A percentile compares a stretch with the other conserved stretches of the same genome.
Evolutionary conservation across 2,113 vertebrate species (phyloP).

Genomic region (Cygnus buccinator): DNA sequence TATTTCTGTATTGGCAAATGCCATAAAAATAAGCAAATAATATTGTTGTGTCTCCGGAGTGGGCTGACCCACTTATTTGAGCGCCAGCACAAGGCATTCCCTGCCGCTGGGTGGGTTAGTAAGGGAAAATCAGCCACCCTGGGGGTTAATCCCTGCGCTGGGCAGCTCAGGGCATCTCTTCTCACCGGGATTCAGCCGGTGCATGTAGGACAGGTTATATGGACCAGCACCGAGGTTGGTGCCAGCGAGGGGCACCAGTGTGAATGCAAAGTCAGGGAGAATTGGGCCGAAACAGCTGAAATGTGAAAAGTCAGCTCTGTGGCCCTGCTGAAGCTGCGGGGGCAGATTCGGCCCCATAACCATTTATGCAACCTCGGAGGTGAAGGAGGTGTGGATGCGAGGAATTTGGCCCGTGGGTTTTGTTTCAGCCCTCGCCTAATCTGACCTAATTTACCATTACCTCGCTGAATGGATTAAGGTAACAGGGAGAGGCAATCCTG

Average conservation of each 20-base stretch:
- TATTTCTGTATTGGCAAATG: rapidly evolving
- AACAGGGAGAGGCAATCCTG: neutral
- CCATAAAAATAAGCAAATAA: neutral
- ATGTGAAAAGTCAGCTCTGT: too few relatives aligned
- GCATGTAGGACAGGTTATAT: rapidly evolving
- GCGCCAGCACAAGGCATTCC: neutral
- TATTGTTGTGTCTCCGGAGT: neutral
- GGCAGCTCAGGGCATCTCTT: neutral
- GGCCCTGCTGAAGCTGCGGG: too few relatives aligned
- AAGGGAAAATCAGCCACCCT: neutral
- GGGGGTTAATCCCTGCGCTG: neutral
- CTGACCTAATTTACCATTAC: neutral
- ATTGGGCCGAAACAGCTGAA: neutral
- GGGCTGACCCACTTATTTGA: neutral
- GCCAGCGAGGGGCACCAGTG: neutral
- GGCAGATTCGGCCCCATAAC: neutral
- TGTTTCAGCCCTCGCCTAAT: neutral
- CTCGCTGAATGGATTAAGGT: neutral
- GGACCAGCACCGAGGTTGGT: rapidly evolving
- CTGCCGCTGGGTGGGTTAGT: neutral
- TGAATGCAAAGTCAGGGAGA: neutral
- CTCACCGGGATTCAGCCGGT: neutral
- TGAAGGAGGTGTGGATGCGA: neutral
- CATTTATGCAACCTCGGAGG: neutral
- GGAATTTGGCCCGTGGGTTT: conserved; percentile 25